phyloP scores from a whole-genome alignment of 2,888 invertebrate species.

The Podabrus alpinus region DNA sequence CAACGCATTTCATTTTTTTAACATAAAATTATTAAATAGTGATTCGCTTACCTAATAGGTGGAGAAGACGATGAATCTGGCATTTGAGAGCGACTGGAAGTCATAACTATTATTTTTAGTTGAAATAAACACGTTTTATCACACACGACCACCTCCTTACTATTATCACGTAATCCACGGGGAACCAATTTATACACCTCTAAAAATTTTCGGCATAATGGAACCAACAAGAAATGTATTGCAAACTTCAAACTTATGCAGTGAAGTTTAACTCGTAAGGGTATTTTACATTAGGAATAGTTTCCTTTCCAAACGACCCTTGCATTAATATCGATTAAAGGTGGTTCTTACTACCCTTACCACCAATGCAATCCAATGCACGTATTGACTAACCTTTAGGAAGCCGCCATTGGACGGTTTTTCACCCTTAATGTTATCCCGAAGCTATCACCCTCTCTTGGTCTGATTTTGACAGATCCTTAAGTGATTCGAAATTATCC shows the following conservation, averaged over 20 bases:
- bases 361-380: background rate
- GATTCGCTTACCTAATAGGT: constrained; percentile 62
- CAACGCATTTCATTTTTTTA: no score
- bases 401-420: background rate
- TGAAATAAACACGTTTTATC: background rate
- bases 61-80: constrained; percentile 75
- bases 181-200: background rate
- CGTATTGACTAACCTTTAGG: constrained; percentile 32
- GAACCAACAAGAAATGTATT: background rate
- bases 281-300: background rate
- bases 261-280: background rate
- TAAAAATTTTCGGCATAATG: background rate
- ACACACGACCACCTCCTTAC: background rate
- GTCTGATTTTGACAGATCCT: constrained; percentile 43
- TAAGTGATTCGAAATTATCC: constrained; percentile 37
- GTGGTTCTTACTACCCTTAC: constrained; percentile 8
- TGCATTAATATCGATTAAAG: constrained; percentile 11
- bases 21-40: no score
- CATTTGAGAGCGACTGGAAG: constrained; percentile 60
- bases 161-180: background rate
- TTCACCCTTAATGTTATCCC: background rate
- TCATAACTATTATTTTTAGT: constrained; percentile 33
- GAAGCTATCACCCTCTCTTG: background rate
- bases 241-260: background rate
- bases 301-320: background rate